Evolutionary conservation across 2,888 invertebrate genomes (phyloP), one percentile per base, ranked within the genome.

Genomic region (Lycia hirtaria): DNA sequence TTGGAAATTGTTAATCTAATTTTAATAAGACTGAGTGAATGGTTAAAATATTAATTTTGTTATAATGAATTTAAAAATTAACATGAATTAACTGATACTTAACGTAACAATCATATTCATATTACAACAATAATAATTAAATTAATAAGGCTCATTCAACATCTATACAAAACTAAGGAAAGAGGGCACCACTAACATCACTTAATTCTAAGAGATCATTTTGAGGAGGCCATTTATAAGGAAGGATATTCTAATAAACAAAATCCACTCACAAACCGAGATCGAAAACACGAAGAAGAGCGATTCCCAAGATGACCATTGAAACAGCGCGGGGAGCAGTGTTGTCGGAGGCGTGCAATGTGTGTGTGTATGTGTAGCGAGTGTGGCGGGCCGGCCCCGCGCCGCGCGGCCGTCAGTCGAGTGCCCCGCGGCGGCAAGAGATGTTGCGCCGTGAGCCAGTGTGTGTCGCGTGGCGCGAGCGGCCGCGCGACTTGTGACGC

Each of bases 401-500:
- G 61, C 51, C 59, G 35, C 14, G 40, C 17, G 64, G 33, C 38
- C 45, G 77, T 71, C 83, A 87, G 88, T 87, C 73, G 77, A 80
- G 80, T 78, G 81, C 68, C 73, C 71, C 82, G 82, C 75, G 80
- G 81, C 85, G 83, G 76, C 78, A 72, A 77, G 78, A 69, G 67
- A 83, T 82, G 84, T 73, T 72, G 81, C 75, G 72, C 59, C 63
- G 70, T 61, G 72, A 69, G 72, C 72, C 74, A 58, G 76, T 69
- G 71, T 69, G 80, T 73, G 76, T 78, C 73, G 81, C 80, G 79
- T 78, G 81, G 80, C 82, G 84, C 76, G 79, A 76, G 72, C 69
- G 78, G 76, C 75, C 82, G 83, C 80, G 81, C 76, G 80, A 71
- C 82, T 79, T 76, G 85, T 81, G 83, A 80, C 81, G 83, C 78